These are phyloP conservation scores for Motacilla alba DNA, from an alignment of 2,113 vertebrate species.

Conservation along the genomic window DNA sequence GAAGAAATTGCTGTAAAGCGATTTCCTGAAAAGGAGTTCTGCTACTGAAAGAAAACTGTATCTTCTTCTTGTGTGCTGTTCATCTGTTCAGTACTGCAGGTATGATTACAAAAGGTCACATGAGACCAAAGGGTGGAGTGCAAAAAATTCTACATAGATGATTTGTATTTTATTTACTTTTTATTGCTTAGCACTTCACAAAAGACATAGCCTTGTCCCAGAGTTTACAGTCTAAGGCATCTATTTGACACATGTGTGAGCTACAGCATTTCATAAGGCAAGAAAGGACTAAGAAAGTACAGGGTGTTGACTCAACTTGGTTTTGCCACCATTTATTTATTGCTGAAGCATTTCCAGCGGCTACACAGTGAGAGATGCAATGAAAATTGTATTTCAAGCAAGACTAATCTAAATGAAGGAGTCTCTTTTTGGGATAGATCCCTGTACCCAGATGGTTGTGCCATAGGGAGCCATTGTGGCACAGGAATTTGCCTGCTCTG, in stretches of 20 bases:
- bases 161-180: slow-evolving; percentile 9
- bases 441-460: not conserved
- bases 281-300: not conserved
- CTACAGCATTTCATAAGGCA: slow-evolving; percentile 18
- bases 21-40: not conserved
- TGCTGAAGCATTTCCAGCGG: not conserved
- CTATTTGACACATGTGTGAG: slow-evolving; percentile 10
- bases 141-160: not conserved
- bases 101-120: not conserved
- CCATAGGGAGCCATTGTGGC: not conserved
- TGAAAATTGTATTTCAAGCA: not conserved
- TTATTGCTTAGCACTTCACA: not conserved
- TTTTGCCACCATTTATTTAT: not conserved
- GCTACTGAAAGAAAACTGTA: not conserved
- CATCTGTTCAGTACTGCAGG: not conserved
- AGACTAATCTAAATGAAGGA: not conserved
- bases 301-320: not conserved
- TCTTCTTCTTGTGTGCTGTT: not conserved
- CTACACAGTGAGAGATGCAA: not conserved
- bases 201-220: not conserved
- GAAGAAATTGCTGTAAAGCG: not conserved
- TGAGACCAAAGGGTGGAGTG: not conserved
- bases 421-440: not conserved
- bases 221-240: not conserved
- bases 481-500: not conserved